A percentile compares a stretch with the other conserved stretches of the same genome.
Conservation (phyloP, 2,797 vertebrate species). For the Ptychadena robeensis region DNA sequence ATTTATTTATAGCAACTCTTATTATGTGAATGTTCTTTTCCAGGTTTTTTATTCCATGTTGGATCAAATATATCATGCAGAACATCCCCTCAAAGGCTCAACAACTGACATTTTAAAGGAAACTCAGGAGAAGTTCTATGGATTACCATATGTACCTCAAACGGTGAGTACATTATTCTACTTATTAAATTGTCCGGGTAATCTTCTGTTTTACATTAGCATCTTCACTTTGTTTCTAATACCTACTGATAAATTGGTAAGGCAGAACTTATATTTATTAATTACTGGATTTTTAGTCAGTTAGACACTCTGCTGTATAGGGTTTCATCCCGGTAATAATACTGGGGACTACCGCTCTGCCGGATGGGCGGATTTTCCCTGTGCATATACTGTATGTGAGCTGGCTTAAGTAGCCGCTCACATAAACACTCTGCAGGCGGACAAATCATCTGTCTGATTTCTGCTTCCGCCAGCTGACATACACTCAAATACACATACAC, state of each 20-base stretch:
- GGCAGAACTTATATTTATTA: not conserved
- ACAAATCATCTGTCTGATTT: too few species aligned
- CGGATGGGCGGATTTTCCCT: too few species aligned
- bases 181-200: not conserved
- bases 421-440: too few species aligned
- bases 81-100: constrained; percentile 81
- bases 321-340: too few species aligned
- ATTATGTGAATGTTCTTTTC: constrained; percentile 30
- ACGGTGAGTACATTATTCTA: constrained; percentile 81
- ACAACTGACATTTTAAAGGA: constrained; percentile 91
- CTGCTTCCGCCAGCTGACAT: too few species aligned
- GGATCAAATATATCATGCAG: constrained; percentile 94
- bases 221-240: not conserved
- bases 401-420: too few species aligned
- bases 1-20: not conserved
- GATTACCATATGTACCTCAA: constrained; percentile 86
- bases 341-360: too few species aligned
- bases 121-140: constrained; percentile 90
- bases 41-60: constrained; percentile 94
- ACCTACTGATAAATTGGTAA: not conserved
- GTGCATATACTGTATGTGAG: too few species aligned
- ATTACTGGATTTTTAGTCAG: too few species aligned
- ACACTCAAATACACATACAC: too few species aligned
- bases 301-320: too few species aligned
- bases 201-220: not conserved